Evolutionary conservation across 2,113 vertebrate species (phyloP).

Genomic region (Colossoma macropomum): DNA sequence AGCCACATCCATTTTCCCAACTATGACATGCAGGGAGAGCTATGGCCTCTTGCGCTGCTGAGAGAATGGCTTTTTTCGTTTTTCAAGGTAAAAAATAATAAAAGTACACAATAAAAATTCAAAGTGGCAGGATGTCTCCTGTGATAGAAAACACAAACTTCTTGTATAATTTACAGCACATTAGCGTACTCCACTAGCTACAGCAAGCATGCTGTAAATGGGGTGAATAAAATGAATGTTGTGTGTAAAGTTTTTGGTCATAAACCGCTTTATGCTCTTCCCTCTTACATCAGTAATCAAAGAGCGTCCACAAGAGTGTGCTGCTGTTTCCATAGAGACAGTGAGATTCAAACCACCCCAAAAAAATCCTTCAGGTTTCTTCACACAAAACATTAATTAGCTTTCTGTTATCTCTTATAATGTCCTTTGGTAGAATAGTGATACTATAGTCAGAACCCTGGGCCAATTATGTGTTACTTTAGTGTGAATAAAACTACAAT

Average conservation of each 20-base stretch:
- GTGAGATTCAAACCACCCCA: background rate
- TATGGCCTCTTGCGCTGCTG: background rate
- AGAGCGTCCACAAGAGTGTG: conserved; percentile 13
- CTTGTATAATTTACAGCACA: background rate
- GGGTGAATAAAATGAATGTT: too few relatives aligned
- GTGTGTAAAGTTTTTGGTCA: background rate
- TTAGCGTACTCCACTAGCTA: too few relatives aligned
- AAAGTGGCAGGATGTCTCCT: background rate
- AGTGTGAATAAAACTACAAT: background rate
- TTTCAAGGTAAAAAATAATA: background rate
- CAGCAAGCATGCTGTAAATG: too few relatives aligned
- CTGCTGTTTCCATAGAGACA: conserved; percentile 20
- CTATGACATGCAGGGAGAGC: too few relatives aligned
- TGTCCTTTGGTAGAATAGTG: background rate
- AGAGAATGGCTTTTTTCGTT: background rate
- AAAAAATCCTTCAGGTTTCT: conserved; percentile 10
- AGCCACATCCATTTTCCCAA: conserved; percentile 12
- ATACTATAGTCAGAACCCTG: background rate
- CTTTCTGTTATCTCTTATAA: background rate
- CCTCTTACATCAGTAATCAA: conserved; percentile 19
- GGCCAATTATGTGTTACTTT: background rate
- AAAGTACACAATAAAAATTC: background rate
- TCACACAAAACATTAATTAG: conserved; percentile 10
- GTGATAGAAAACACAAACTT: too few relatives aligned
- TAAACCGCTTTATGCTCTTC: background rate